Percentiles rank a stretch among this genome's conserved stretches.
Conservation (phyloP, 2,113 vertebrate genomes). For the Xiphophorus couchianus region DNA sequence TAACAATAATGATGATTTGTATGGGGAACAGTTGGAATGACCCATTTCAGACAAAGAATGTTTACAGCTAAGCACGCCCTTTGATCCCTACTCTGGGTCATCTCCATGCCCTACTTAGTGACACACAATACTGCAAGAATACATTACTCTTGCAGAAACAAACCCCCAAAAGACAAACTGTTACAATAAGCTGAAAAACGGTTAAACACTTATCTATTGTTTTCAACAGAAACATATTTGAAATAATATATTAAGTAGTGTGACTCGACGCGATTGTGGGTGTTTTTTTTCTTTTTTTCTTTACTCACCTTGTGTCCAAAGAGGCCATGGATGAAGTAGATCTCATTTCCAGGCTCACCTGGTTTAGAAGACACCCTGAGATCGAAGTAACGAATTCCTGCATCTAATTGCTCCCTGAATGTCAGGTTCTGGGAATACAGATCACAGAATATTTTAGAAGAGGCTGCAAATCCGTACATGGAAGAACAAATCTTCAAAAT, state of each 20-base stretch:
- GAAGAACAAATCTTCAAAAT: neutral
- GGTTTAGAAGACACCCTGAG: constrained; percentile 97
- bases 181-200: neutral
- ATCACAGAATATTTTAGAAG: neutral
- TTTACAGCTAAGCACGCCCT: constrained; percentile 25
- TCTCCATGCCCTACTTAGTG: too few species aligned
- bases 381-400: constrained; percentile 97
- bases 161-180: neutral
- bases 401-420: constrained; percentile 93
- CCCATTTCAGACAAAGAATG: constrained; percentile 21
- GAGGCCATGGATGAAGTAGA: constrained; percentile 96
- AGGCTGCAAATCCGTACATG: neutral
- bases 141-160: neutral
- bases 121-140: neutral
- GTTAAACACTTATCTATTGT: too few species aligned
- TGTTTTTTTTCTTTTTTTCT: neutral
- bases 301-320: constrained; percentile 88
- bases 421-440: constrained; percentile 82
- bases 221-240: neutral
- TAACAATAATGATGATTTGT: neutral
- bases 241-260: neutral
- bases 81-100: constrained; percentile 10
- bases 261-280: too few species aligned
- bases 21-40: neutral
- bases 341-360: constrained; percentile 85